Evolutionary conservation across 2,113 vertebrate genomes (phyloP), one percentile per base, ranked within the genome.

Genomic region (Prionailurus viverrinus): DNA sequence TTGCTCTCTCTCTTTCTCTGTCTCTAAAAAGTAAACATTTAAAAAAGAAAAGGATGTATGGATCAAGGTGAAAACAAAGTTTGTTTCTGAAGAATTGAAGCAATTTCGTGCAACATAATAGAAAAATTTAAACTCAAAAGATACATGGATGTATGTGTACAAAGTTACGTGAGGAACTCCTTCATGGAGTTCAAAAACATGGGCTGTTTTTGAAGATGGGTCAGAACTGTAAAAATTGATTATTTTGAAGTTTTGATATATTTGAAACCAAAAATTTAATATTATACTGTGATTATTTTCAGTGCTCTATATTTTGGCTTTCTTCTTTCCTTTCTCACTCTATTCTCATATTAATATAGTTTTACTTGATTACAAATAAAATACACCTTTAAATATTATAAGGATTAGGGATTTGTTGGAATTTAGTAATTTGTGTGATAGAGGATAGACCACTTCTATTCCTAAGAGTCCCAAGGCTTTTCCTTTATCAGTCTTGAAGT

Each of bases 211-310:
- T 51, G 84, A 97, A 94, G n/a, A 61, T 81, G 19, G 61, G 4
- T n/a, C n/a, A 12, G 73, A 73, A 48, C n/a, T 89, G 16, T 89
- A 73, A 66, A 93, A 82, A 58, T 74, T 85, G 58, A 33, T 86
- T 93, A 83, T 58, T 92, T 87, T 83, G 81, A 97, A 65, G 13
- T 95, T 97, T 92, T 88, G 53, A 94, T 74, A 45, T 79, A 81
- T 55, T 80, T 95, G 68, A 90, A 93, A 86, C 58, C 14, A 16
- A 39, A 78, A 87, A 36, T 78, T 29, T 63, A 84, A 39, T 39
- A 73, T 48, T 84, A 14, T 91, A 79, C 80, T 71, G n/a, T 55
- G 55, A 48, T 93, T 85, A 45, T 90, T 92, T 96, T 94, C 84
- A 82, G 4, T 94, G 29, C 3, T 63, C 3, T 29, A 1, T 88